Conservation (phyloP, 1,140 invertebrate species). For the Asbolus verrucosus region DNA sequence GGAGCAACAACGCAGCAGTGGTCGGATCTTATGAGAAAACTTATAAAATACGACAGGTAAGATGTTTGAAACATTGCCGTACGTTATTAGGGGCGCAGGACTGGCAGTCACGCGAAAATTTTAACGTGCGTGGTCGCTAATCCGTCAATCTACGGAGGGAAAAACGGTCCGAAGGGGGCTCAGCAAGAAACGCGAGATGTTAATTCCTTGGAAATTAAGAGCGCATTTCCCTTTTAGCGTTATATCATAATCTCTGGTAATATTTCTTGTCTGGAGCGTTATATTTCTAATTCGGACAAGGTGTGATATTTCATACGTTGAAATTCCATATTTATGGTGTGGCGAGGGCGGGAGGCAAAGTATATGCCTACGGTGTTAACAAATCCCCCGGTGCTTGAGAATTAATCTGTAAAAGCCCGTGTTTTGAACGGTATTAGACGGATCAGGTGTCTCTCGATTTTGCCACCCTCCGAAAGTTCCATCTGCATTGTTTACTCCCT, state of each 20-base stretch:
- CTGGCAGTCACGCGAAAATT: constrained; percentile 1
- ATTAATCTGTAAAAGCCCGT: constrained; percentile 53
- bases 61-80: not conserved
- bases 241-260: constrained; percentile 46
- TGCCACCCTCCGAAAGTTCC: constrained; percentile 10
- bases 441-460: constrained; percentile 50
- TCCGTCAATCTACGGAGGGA: too few relatives aligned
- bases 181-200: constrained; percentile 10
- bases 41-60: constrained; percentile 51
- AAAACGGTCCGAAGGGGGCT: not conserved
- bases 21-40: constrained; percentile 49
- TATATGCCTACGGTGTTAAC: constrained; percentile 47
- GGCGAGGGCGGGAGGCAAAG: not conserved
- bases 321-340: constrained; percentile 53
- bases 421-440: constrained; percentile 49
- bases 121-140: not conserved
- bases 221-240: constrained; percentile 36
- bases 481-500: constrained; percentile 35
- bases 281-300: constrained; percentile 48
- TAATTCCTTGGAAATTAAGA: constrained; percentile 41
- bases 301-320: constrained; percentile 54
- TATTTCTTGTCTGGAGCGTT: constrained; percentile 26
- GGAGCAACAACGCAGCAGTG: constrained; percentile 43
- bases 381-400: constrained; percentile 48
- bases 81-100: not conserved